These are phyloP conservation scores for Drosophila orosa DNA, from an alignment of 1,140 invertebrate genomes.

Conservation along the genomic window DNA sequence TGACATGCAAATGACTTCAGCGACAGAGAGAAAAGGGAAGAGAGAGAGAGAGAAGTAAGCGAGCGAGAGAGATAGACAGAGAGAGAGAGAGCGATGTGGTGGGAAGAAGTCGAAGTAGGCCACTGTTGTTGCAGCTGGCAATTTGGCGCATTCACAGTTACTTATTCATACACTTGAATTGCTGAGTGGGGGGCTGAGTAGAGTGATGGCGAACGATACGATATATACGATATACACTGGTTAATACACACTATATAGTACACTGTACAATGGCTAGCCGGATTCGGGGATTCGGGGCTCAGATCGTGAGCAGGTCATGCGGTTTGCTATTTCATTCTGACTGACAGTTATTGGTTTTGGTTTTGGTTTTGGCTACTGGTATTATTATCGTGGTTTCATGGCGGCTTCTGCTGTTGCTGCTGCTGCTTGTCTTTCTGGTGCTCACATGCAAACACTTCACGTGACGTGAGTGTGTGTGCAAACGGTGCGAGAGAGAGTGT, in stretches of 20 bases:
- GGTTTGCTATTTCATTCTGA: slow-evolving; percentile 59
- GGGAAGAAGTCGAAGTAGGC: slow-evolving; percentile 42
- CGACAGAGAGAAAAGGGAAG: slow-evolving; percentile 44
- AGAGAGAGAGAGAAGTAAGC: slow-evolving; percentile 17
- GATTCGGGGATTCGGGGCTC: slow-evolving; percentile 18
- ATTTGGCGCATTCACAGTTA: slow-evolving; percentile 66
- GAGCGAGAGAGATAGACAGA: slow-evolving; percentile 2
- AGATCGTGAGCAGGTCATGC: slow-evolving; percentile 67
- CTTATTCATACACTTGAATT: slow-evolving; percentile 53
- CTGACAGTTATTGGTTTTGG: slow-evolving; percentile 63
- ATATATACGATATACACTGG: slow-evolving; percentile 31
- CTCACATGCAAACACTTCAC: slow-evolving; percentile 77
- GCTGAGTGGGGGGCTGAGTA: slow-evolving; percentile 30
- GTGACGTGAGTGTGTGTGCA: slow-evolving; percentile 49
- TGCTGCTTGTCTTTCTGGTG: slow-evolving; percentile 51
- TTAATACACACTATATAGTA: slow-evolving; percentile 32
- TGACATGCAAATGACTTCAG: slow-evolving; percentile 72
- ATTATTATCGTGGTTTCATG: slow-evolving; percentile 22
- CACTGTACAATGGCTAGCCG: slow-evolving; percentile 34
- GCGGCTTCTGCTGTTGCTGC: slow-evolving; percentile 24
- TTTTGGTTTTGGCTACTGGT: slow-evolving; percentile 35
- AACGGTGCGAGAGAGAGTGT: slow-evolving; percentile 30
- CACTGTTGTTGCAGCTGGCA: slow-evolving; percentile 57
- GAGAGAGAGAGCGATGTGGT: slow-evolving; percentile 19
- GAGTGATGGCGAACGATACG: slow-evolving; percentile 41